Percentiles rank a stretch among this genome's conserved stretches.
phyloP scores from a whole-genome alignment of 2,888 invertebrate genomes.

The Antheraea assamensis region DNA sequence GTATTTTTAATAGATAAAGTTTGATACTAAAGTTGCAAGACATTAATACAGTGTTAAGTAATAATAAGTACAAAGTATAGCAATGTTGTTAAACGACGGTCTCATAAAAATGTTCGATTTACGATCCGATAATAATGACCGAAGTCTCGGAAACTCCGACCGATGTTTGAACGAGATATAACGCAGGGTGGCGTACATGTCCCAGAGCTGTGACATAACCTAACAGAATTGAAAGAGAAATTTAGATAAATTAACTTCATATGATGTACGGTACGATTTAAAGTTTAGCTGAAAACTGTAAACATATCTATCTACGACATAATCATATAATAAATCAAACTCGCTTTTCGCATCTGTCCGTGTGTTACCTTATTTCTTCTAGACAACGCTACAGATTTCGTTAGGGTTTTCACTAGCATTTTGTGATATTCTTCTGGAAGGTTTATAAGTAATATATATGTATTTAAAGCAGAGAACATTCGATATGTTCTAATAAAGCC shows the following conservation, averaged over 20 bases:
- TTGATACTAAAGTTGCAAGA: not conserved
- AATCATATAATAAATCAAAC: too few relatives aligned
- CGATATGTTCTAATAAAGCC: too few relatives aligned
- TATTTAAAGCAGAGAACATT: too few relatives aligned
- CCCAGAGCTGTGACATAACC: conserved; percentile 2
- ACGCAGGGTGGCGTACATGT: not conserved
- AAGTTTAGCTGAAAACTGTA: not conserved
- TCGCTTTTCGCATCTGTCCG: too few relatives aligned
- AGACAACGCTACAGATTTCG: too few relatives aligned
- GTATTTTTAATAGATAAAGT: not conserved
- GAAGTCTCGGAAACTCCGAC: conserved; percentile 2
- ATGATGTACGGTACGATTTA: too few relatives aligned
- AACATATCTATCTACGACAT: not conserved
- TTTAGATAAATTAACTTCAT: not conserved
- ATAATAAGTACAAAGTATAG: conserved; percentile 9
- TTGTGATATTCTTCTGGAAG: too few relatives aligned
- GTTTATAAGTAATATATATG: too few relatives aligned
- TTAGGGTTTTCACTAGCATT: too few relatives aligned
- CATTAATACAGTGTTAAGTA: conserved; percentile 4
- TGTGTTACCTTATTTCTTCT: too few relatives aligned
- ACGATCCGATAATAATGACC: conserved; percentile 26
- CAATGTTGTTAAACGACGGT: conserved; percentile 20
- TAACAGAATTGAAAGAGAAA: conserved; percentile 16
- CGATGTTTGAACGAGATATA: not conserved
- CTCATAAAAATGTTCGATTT: conserved; percentile 34